Evolutionary conservation across 2,888 invertebrate genomes (phyloP).

Genomic region (Eucera pruinosa): DNA sequence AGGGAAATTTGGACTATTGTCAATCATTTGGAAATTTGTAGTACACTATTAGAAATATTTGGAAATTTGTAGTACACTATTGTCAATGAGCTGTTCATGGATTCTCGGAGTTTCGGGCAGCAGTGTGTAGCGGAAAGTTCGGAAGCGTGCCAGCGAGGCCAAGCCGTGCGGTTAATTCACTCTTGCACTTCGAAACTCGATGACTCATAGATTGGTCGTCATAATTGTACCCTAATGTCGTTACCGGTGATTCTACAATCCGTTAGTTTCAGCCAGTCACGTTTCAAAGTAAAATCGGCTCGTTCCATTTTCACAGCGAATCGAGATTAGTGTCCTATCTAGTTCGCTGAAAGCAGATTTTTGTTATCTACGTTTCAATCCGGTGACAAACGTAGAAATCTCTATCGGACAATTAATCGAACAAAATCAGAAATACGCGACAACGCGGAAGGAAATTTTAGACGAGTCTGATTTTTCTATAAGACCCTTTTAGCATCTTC

Average conservation of each 20-base stretch:
- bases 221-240: slow-evolving; percentile 67
- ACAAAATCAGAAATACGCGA: too few relatives aligned
- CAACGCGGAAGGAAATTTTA: too few relatives aligned
- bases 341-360: not conserved
- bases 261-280: slow-evolving; percentile 39
- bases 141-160: slow-evolving; percentile 55
- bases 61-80: slow-evolving; percentile 42
- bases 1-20: too few relatives aligned
- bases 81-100: slow-evolving; percentile 56
- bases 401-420: too few relatives aligned
- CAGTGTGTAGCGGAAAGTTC: slow-evolving; percentile 53
- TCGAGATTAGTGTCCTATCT: slow-evolving; percentile 10
- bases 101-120: slow-evolving; percentile 62
- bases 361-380: not conserved
- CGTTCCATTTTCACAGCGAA: not conserved
- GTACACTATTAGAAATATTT: too few relatives aligned
- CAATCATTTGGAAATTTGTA: too few relatives aligned
- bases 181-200: slow-evolving; percentile 70
- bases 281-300: slow-evolving; percentile 32
- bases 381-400: too few relatives aligned
- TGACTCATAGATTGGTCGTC: slow-evolving; percentile 65
- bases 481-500: too few relatives aligned
- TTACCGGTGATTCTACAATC: slow-evolving; percentile 60
- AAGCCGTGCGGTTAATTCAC: slow-evolving; percentile 69
- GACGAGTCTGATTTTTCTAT: too few relatives aligned